phyloP scores from a whole-genome alignment of 2,797 vertebrate species.

The Otolemur crassicaudatus region DNA sequence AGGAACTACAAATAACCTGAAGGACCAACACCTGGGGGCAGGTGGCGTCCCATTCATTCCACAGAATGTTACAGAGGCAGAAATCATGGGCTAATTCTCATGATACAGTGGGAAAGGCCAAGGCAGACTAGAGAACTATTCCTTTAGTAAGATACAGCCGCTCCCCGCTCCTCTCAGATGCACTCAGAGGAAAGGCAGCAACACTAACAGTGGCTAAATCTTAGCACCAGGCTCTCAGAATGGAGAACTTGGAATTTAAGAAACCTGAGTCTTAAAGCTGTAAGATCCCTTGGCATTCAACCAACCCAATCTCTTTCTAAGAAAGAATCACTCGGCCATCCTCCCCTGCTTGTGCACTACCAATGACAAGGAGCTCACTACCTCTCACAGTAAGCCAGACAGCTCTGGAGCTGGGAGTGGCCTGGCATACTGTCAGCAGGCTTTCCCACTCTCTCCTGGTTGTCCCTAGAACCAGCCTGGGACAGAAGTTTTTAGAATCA shows the following conservation, averaged over 20 bases:
- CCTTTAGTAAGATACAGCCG: not conserved
- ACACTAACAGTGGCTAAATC: too few species aligned
- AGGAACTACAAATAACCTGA: not conserved
- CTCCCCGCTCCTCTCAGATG: too few species aligned
- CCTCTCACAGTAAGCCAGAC: not conserved
- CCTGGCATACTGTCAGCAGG: not conserved
- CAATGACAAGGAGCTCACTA: not conserved
- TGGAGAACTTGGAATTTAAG: not conserved
- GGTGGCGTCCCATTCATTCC: not conserved
- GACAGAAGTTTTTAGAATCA: not conserved
- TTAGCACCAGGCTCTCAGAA: not conserved
- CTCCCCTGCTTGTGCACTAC: not conserved
- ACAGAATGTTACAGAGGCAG: not conserved
- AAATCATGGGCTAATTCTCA: rapidly evolving
- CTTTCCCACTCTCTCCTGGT: not conserved
- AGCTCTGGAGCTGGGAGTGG: not conserved
- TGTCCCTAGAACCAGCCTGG: not conserved
- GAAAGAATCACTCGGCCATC: not conserved
- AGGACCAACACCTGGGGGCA: not conserved
- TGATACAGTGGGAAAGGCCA: not conserved
- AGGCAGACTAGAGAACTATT: not conserved
- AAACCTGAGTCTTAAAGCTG: not conserved
- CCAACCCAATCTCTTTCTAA: not conserved
- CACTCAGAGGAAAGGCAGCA: not conserved
- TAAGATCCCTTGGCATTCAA: not conserved